These are phyloP conservation scores for Brachyptera risi DNA, from an alignment of 2,888 invertebrate genomes.

Conservation along the genomic window DNA sequence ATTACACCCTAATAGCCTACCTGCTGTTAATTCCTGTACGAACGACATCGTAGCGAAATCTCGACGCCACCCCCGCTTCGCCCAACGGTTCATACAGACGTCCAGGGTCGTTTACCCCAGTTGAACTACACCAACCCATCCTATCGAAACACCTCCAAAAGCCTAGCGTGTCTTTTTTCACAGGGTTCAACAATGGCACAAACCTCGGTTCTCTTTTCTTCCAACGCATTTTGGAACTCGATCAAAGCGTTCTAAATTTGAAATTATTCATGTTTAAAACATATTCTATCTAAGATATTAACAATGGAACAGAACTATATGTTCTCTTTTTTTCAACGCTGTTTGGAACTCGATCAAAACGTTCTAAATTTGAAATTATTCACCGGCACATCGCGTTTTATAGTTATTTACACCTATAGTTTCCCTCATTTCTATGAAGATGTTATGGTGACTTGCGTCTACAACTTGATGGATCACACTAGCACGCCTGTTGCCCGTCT, in stretches of 20 bases:
- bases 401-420: no score
- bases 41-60: slow-evolving; percentile 10
- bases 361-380: no score
- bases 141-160: slow-evolving; percentile 4
- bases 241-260: no score
- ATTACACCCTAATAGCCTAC: no score
- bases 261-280: no score
- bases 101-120: neutral
- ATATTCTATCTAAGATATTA: no score
- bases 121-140: neutral
- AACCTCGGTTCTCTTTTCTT: neutral
- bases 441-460: no score
- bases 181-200: neutral
- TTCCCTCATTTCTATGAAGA: no score
- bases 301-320: no score
- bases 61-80: slow-evolving; percentile 4
- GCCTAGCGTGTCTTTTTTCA: neutral
- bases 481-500: neutral
- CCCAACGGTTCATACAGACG: neutral
- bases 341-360: no score
- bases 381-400: no score
- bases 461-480: neutral
- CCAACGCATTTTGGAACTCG: slow-evolving; percentile 7
- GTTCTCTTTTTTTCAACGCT: no score
- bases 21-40: neutral